Percentiles rank a stretch among this genome's conserved stretches.
Evolutionary conservation across 2,797 vertebrate genomes (phyloP).

Genomic region (Neopelma chrysocephalum): DNA sequence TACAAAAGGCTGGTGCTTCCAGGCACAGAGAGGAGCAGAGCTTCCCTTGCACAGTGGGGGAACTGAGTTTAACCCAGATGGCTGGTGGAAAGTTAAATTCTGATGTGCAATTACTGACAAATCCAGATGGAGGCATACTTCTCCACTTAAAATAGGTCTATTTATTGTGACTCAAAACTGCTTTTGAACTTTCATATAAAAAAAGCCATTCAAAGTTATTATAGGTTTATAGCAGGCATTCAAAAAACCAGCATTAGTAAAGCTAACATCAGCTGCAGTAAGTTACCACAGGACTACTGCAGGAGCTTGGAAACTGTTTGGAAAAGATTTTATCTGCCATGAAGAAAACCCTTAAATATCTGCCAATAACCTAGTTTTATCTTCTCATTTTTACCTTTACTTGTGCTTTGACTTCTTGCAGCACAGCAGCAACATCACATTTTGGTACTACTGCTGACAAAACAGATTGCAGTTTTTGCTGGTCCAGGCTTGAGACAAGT

Average conservation of each 20-base stretch:
- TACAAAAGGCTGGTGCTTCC: neutral
- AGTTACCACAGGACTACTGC: neutral
- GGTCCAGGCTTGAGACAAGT: constrained; percentile 75
- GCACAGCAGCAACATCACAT: constrained; percentile 76
- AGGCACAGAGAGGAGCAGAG: neutral
- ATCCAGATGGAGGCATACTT: neutral
- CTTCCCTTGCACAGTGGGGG: neutral
- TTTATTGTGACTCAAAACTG: neutral
- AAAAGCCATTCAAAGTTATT: neutral
- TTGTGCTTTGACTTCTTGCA: constrained; percentile 80
- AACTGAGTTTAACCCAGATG: neutral
- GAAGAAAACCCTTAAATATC: neutral
- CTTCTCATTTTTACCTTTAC: constrained; percentile 80
- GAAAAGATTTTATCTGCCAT: neutral
- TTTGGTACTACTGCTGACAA: constrained; percentile 76
- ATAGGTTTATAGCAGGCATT: neutral
- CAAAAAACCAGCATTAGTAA: neutral
- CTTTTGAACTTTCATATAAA: neutral
- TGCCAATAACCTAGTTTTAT: neutral
- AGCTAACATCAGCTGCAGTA: neutral
- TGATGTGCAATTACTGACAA: neutral
- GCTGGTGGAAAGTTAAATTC: neutral
- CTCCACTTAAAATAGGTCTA: neutral
- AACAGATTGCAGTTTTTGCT: constrained; percentile 81
- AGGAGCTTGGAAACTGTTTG: neutral